These are phyloP conservation scores for Stenotaenia linearis DNA, from an alignment of 2,888 invertebrate species.

Conservation along the genomic window DNA sequence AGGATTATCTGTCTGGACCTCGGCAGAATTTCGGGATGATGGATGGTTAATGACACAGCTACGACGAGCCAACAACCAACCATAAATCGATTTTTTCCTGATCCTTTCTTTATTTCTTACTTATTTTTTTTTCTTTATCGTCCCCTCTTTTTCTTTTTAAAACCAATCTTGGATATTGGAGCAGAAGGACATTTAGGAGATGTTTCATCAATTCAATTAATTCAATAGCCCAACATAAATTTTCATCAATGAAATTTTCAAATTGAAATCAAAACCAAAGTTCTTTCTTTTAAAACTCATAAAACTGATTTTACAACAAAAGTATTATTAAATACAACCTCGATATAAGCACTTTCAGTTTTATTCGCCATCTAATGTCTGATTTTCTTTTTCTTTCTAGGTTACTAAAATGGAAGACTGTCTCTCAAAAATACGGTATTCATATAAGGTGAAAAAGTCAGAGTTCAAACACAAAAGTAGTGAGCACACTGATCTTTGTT, in stretches of 20 bases:
- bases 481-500: constrained; percentile 26
- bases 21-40: constrained; percentile 2
- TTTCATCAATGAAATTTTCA: neutral
- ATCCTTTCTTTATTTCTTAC: constrained; percentile 12
- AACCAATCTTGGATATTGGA: neutral
- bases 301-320: neutral
- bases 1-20: constrained; percentile 26
- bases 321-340: no score
- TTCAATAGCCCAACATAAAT: neutral
- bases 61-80: constrained; percentile 13
- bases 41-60: constrained; percentile 21
- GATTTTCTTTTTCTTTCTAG: neutral
- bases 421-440: neutral
- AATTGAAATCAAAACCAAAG: neutral
- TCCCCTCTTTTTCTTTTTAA: neutral
- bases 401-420: neutral
- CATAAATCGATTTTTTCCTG: neutral
- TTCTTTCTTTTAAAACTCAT: neutral
- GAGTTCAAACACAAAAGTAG: constrained; percentile 17
- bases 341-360: no score
- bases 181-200: neutral
- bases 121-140: neutral
- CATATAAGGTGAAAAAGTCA: constrained; percentile 1
- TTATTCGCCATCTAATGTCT: neutral
- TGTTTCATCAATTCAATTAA: constrained; percentile 17